Conservation (phyloP, 2,797 vertebrate genomes). For the Sebastes flavidus region DNA sequence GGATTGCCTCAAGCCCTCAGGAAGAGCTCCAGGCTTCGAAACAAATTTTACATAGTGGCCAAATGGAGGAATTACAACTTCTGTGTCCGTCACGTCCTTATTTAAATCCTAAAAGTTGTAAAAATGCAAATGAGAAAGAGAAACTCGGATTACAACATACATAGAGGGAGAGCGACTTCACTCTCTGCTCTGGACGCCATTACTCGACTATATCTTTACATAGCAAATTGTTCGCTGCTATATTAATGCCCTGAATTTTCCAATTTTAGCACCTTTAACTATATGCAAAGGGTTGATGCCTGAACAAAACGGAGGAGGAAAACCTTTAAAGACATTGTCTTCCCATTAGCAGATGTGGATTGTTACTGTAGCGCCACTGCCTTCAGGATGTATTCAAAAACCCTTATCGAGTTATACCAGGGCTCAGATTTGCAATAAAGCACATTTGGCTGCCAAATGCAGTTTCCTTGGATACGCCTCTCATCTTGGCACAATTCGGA, state of each 20-base stretch:
- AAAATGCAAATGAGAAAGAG: too few relatives aligned
- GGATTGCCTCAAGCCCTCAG: background rate
- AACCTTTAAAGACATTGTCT: background rate
- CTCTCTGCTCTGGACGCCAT: background rate
- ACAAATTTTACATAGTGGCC: too few relatives aligned
- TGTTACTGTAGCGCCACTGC: background rate
- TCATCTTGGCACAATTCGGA: background rate
- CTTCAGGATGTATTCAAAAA: background rate
- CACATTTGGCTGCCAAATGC: background rate
- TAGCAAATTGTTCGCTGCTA: background rate
- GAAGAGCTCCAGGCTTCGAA: background rate
- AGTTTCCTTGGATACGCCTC: slow-evolving; percentile 4
- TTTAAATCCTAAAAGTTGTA: too few relatives aligned
- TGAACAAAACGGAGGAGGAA: background rate
- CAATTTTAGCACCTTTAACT: background rate
- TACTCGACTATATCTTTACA: background rate
- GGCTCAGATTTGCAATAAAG: slow-evolving; percentile 1
- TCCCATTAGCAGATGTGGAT: slow-evolving; percentile 1
- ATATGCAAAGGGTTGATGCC: slow-evolving; percentile 15
- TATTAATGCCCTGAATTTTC: background rate
- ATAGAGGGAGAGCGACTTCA: too few relatives aligned
- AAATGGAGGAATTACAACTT: background rate
- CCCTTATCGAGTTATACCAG: slow-evolving; percentile 17
- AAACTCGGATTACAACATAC: too few relatives aligned
- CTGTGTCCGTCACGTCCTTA: background rate